A percentile compares a stretch with the other conserved stretches of the same genome.
Conservation (phyloP, 2,797 vertebrate genomes). For the Manis crassicaudata region DNA sequence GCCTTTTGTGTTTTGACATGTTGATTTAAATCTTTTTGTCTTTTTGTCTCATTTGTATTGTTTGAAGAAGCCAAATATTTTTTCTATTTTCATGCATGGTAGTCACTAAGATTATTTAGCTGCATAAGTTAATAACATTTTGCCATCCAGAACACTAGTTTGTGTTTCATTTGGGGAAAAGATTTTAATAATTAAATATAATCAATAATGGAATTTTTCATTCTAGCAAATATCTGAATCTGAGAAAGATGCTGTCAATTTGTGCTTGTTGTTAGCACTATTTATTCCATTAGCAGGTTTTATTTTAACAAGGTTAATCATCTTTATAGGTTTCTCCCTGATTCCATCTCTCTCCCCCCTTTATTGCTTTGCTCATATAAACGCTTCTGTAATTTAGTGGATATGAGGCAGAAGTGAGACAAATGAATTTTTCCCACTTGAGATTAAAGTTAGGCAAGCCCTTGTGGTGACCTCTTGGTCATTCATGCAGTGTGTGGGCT, state of each 20-base stretch:
- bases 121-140: slow-evolving; percentile 57
- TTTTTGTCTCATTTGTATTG: slow-evolving; percentile 26
- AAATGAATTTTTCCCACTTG: neutral
- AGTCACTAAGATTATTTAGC: slow-evolving; percentile 54
- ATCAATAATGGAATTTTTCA: slow-evolving; percentile 52
- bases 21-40: neutral
- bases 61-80: slow-evolving; percentile 56
- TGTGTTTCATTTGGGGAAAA: slow-evolving; percentile 65
- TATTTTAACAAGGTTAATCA: slow-evolving; percentile 56
- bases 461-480: neutral
- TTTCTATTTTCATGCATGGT: slow-evolving; percentile 51
- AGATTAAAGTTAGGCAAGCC: neutral
- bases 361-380: slow-evolving; percentile 31
- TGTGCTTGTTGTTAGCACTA: neutral
- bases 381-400: neutral
- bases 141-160: slow-evolving; percentile 53
- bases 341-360: neutral
- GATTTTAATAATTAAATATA: slow-evolving; percentile 68
- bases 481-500: too few species aligned
- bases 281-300: slow-evolving; percentile 7
- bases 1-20: neutral
- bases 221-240: neutral
- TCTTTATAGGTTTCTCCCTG: slow-evolving; percentile 7
- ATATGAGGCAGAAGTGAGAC: neutral
- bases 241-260: slow-evolving; percentile 41